A percentile compares a stretch with the other conserved stretches of the same genome.
These are phyloP conservation scores for Phragmatobia fuliginosa DNA, from an alignment of 2,888 invertebrate species.

Conservation along the genomic window DNA sequence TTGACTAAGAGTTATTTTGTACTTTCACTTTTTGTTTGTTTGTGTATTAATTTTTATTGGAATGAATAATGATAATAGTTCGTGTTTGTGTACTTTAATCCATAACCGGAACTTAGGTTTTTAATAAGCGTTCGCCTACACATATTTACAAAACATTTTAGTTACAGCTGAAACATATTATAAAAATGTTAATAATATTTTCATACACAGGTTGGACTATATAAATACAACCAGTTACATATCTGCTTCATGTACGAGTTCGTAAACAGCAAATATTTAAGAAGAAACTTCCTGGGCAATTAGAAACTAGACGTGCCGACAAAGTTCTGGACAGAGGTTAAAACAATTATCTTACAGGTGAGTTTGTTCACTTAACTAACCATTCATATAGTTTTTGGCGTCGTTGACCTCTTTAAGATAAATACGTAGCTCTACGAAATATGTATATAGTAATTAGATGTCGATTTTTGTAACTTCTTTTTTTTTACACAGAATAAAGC, in stretches of 20 bases:
- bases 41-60: too few relatives aligned
- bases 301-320: slow-evolving; percentile 38
- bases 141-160: too few relatives aligned
- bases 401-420: slow-evolving; percentile 1
- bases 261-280: slow-evolving; percentile 36
- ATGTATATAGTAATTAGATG: neutral
- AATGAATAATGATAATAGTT: too few relatives aligned
- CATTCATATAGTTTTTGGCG: slow-evolving; percentile 23
- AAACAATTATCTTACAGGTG: slow-evolving; percentile 48
- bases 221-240: slow-evolving; percentile 28
- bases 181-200: too few relatives aligned
- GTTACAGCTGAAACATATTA: too few relatives aligned
- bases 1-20: too few relatives aligned
- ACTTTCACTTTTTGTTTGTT: too few relatives aligned
- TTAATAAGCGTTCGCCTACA: too few relatives aligned
- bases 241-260: slow-evolving; percentile 13
- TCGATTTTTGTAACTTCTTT: too few relatives aligned
- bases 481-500: neutral
- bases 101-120: too few relatives aligned
- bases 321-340: slow-evolving; percentile 36
- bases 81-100: too few relatives aligned
- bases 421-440: neutral
- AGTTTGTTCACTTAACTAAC: slow-evolving; percentile 42
- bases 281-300: slow-evolving; percentile 46
- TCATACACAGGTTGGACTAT: slow-evolving; percentile 15